Percentiles rank a stretch among this genome's conserved stretches.
phyloP scores from a whole-genome alignment of 2,888 invertebrate genomes.

The Chorisops tibialis region DNA sequence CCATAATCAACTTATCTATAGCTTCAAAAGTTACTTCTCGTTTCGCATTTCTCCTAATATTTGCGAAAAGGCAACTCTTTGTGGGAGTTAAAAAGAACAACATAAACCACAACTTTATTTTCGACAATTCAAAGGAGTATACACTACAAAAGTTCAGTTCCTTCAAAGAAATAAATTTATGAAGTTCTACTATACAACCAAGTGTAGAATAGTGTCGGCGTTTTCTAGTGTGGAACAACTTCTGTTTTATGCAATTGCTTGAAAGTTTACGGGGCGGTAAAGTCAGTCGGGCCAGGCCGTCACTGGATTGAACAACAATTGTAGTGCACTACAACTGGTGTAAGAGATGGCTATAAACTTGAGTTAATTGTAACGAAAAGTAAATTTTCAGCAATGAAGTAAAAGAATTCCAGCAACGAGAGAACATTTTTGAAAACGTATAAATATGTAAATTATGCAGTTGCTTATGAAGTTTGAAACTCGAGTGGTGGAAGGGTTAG shows the following conservation, averaged over 20 bases:
- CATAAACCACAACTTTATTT: slow-evolving; percentile 24
- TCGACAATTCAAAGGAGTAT: slow-evolving; percentile 12
- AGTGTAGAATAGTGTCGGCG: neutral
- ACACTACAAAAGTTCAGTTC: slow-evolving; percentile 17
- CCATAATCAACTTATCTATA: slow-evolving; percentile 16
- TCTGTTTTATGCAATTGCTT: slow-evolving; percentile 16
- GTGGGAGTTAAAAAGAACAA: slow-evolving; percentile 18
- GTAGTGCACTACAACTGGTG: neutral
- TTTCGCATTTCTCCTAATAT: slow-evolving; percentile 11
- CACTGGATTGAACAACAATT: no score
- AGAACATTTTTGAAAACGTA: slow-evolving; percentile 15
- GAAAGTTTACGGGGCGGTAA: neutral
- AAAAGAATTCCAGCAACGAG: slow-evolving; percentile 16
- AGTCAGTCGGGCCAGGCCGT: neutral
- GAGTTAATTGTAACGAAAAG: slow-evolving; percentile 26
- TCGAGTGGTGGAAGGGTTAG: neutral
- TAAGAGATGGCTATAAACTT: slow-evolving; percentile 15
- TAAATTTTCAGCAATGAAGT: slow-evolving; percentile 19
- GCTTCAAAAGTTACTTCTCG: slow-evolving; percentile 18
- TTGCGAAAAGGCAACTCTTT: neutral
- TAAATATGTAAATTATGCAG: slow-evolving; percentile 21
- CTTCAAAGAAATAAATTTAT: slow-evolving; percentile 18
- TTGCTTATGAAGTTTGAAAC: neutral
- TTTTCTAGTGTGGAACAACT: slow-evolving; percentile 17
- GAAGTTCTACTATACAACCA: neutral